Conservation (phyloP, 2,888 invertebrate genomes). For the Noctua comes region DNA sequence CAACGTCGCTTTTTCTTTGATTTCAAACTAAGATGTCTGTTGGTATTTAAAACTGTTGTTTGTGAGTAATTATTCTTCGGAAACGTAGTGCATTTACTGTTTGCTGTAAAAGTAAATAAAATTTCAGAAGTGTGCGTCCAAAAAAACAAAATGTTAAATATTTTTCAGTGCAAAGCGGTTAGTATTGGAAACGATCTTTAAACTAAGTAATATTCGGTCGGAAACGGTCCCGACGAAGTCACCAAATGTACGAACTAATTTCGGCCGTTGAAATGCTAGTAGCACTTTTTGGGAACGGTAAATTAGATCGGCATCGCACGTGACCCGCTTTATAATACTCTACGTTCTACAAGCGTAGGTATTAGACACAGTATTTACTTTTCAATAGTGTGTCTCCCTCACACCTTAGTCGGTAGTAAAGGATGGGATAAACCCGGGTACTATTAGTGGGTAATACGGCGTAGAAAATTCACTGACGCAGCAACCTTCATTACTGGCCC, state of each 20-base stretch:
- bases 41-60: slow-evolving; percentile 30
- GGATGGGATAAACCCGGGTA: slow-evolving; percentile 56
- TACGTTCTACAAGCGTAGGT: slow-evolving; percentile 69
- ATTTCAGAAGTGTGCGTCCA: background rate
- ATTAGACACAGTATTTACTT: slow-evolving; percentile 77
- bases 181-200: slow-evolving; percentile 29
- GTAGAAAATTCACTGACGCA: slow-evolving; percentile 74
- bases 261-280: slow-evolving; percentile 78
- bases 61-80: slow-evolving; percentile 16
- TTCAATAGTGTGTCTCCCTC: slow-evolving; percentile 63
- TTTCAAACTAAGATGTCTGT: slow-evolving; percentile 40
- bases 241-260: slow-evolving; percentile 78
- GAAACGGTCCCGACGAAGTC: slow-evolving; percentile 54
- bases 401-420: slow-evolving; percentile 49
- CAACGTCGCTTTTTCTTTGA: slow-evolving; percentile 54
- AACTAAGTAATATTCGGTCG: slow-evolving; percentile 34
- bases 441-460: slow-evolving; percentile 68
- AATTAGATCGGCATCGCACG: slow-evolving; percentile 84
- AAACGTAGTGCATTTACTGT: background rate
- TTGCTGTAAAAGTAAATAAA: background rate
- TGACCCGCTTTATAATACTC: slow-evolving; percentile 82
- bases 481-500: slow-evolving; percentile 76
- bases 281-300: slow-evolving; percentile 83
- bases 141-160: background rate
- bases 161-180: background rate